phyloP scores from a whole-genome alignment of 2,888 invertebrate species.

The Urechis unicinctus region DNA sequence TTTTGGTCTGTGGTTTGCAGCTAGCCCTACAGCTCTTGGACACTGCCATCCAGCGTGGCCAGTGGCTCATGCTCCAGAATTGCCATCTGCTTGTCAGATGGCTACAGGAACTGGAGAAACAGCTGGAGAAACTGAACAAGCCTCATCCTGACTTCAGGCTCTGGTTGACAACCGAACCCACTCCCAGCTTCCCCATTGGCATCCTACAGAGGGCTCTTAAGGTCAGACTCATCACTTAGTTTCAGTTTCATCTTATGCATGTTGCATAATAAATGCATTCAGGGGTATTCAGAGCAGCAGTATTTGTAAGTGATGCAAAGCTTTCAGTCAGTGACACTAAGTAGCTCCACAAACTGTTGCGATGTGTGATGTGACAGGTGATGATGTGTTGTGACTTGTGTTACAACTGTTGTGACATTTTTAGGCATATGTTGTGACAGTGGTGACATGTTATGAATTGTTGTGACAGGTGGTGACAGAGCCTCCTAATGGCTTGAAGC shows the following conservation, averaged over 20 bases:
- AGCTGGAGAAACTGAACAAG: slow-evolving; percentile 69
- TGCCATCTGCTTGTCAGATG: slow-evolving; percentile 79
- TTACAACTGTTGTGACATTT: no score
- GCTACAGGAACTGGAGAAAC: slow-evolving; percentile 74
- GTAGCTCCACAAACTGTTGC: background rate
- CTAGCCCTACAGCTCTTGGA: slow-evolving; percentile 58
- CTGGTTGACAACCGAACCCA: slow-evolving; percentile 89
- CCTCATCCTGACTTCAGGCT: slow-evolving; percentile 86
- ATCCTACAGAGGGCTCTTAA: slow-evolving; percentile 78
- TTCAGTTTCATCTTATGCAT: background rate
- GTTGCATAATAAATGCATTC: no score
- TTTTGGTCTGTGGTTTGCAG: slow-evolving; percentile 49
- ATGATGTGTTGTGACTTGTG: no score
- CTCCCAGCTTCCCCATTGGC: slow-evolving; percentile 79
- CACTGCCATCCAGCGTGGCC: slow-evolving; percentile 58
- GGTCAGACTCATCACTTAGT: slow-evolving; percentile 47
- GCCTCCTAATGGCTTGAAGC: slow-evolving; percentile 82
- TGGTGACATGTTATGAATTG: background rate
- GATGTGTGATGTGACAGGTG: background rate
- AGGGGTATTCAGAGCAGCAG: no score
- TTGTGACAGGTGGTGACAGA: slow-evolving; percentile 74
- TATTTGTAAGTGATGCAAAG: no score
- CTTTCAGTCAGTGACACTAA: background rate
- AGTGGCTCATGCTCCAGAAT: slow-evolving; percentile 89
- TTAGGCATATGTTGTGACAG: background rate